Conservation (phyloP, 2,797 vertebrate species). For the Odontamblyopus rebecca region DNA sequence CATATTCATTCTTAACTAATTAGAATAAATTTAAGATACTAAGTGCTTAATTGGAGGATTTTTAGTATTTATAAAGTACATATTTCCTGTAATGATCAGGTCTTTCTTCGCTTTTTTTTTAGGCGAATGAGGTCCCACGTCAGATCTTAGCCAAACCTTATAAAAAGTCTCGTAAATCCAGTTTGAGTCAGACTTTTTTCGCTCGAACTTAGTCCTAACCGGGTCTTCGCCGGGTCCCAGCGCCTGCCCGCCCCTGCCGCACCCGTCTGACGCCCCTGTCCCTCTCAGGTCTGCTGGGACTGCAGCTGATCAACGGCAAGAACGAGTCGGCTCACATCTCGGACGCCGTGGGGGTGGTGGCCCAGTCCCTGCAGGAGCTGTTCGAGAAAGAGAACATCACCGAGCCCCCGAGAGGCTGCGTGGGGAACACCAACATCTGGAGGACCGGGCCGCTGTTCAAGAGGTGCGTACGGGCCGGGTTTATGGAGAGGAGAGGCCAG, state of each 20-base stretch:
- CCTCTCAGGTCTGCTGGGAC: constrained; percentile 88
- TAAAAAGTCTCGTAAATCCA: background rate
- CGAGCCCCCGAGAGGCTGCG: constrained; percentile 91
- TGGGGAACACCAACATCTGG: constrained; percentile 99
- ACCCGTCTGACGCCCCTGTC: background rate
- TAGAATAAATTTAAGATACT: too few relatives aligned
- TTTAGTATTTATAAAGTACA: background rate
- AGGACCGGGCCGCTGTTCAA: constrained; percentile 97
- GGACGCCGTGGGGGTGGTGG: constrained; percentile 91
- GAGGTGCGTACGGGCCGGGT: constrained; percentile 76
- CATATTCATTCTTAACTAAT: background rate
- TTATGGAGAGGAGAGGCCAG: background rate
- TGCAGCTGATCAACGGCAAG: constrained; percentile 97
- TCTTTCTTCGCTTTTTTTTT: too few relatives aligned
- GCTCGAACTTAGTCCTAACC: background rate
- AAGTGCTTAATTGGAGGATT: background rate
- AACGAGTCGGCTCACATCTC: constrained; percentile 96
- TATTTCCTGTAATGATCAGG: too few relatives aligned
- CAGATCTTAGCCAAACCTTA: background rate
- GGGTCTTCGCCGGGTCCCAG: background rate
- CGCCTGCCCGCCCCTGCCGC: background rate
- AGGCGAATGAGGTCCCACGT: too few relatives aligned
- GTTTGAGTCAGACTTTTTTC: background rate
- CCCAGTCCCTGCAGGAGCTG: constrained; percentile 94
- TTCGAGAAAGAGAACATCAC: constrained; percentile 99